phyloP scores from a whole-genome alignment of 1,140 invertebrate genomes.

The Drosophila dunni region DNA sequence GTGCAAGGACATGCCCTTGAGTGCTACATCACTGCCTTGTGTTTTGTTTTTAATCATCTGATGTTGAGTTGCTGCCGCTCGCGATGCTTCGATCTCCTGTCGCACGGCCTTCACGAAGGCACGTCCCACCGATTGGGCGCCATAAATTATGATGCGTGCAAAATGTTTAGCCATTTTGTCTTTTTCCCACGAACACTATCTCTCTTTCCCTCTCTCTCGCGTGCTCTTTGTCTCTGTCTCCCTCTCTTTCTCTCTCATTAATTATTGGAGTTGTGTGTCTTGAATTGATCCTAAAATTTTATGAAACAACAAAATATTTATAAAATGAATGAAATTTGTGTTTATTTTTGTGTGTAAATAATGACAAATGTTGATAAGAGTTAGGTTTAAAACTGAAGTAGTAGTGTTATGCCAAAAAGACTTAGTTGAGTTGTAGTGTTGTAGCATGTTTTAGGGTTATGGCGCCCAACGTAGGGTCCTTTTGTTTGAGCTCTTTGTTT shows the following conservation, averaged over 20 bases:
- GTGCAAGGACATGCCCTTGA: conserved; percentile 59
- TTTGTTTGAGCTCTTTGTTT: too few relatives aligned
- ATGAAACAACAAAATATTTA: conserved; percentile 27
- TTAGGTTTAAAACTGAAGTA: background rate
- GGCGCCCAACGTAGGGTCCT: too few relatives aligned
- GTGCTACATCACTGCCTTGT: background rate
- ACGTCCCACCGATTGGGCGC: conserved; percentile 51
- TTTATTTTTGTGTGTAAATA: conserved; percentile 5
- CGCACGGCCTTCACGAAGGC: conserved; percentile 59
- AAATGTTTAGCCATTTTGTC: conserved; percentile 50
- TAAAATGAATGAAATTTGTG: conserved; percentile 10
- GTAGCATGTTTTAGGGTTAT: too few relatives aligned
- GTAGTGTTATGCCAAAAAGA: background rate
- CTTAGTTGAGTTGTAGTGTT: too few relatives aligned
- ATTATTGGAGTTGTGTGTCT: conserved; percentile 14
- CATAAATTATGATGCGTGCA: conserved; percentile 44
- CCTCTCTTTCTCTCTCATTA: background rate
- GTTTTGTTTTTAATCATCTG: background rate
- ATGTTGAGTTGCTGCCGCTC: conserved; percentile 79
- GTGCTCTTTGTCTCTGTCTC: conserved; percentile 4
- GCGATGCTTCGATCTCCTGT: conserved; percentile 60
- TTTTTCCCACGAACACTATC: background rate
- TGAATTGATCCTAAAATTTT: conserved; percentile 34
- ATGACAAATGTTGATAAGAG: conserved; percentile 7
- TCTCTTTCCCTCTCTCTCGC: conserved; percentile 8